Base-by-base conservation (phyloP, 2,797 vertebrate species). In the Halcyon badia region DNA sequence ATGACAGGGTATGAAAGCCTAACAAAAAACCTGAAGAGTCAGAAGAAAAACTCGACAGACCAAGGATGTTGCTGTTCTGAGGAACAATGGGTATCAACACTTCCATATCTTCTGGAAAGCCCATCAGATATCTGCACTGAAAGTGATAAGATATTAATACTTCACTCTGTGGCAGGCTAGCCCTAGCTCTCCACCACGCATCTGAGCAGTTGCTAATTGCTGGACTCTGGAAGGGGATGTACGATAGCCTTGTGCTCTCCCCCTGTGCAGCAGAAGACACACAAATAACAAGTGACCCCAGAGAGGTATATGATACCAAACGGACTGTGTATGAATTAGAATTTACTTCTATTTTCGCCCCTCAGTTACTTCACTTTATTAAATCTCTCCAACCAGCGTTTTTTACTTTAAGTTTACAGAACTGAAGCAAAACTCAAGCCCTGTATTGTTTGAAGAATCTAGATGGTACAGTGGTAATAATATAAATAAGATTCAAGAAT, bases 161-260 rank as follows among this genome's bases (percentile, higher is more conserved):
- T 30, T 73, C 13, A 51, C 20, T 25, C 46, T 18, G 22, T 9
- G 25, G 25, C 30, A 46, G 11, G 21, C 21, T 51, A 79, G 61
- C 25, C 17, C 49, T 7, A 31, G 10, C 25, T 62, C 39, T 51
- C 18, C 26, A 75, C 21, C 56, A 57, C 1, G 0, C 1, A 0
- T 18, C 7, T 28, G 24, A 58, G 73, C 9, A 14, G 42, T 14
- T 80, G 25, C 19, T 28, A 52, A 64, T 39, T 62, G 28, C 26
- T n/a, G 6, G 41, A 30, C 21, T 18, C 22, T 24, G 12, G 31
- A 39, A 73, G 51, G 8, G 49, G 62, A 37, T 33, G 21, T 39
- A 35, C 7, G 8, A 37, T 31, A 69, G 18, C 11, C 18, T 68
- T 72, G n/a, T 17, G 76, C 18, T 62, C 7, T 70, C 42, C 66